Evolutionary conservation across 2,113 vertebrate species (phyloP).

Genomic region (Ammodytes marinus): DNA sequence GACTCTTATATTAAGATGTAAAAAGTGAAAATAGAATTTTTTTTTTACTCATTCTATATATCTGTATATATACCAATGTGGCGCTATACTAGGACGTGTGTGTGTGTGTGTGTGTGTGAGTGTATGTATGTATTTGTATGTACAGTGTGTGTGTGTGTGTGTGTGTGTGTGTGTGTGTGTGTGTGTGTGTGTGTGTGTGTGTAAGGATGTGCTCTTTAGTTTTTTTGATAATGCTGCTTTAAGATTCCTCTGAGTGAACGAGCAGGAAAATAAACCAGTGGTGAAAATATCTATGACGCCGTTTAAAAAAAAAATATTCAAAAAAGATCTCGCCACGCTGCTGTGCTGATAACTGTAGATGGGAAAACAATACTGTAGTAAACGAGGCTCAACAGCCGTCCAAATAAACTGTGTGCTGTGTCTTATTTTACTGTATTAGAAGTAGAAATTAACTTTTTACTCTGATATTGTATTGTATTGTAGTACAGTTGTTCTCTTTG

Average conservation of each 20-base stretch:
- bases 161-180: slow-evolving; percentile 74
- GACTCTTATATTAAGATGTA: slow-evolving; percentile 83
- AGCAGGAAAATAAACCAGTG: slow-evolving; percentile 76
- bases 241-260: slow-evolving; percentile 76
- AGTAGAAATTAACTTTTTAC: background rate
- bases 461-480: background rate
- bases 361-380: slow-evolving; percentile 80
- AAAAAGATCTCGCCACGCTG: slow-evolving; percentile 77
- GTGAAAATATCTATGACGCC: slow-evolving; percentile 77
- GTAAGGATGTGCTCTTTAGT: slow-evolving; percentile 73
- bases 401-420: slow-evolving; percentile 59
- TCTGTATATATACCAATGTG: slow-evolving; percentile 85
- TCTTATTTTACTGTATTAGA: slow-evolving; percentile 27
- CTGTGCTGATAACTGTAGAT: slow-evolving; percentile 85
- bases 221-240: slow-evolving; percentile 83
- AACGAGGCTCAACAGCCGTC: slow-evolving; percentile 76
- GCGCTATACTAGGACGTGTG: slow-evolving; percentile 71
- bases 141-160: slow-evolving; percentile 54
- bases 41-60: slow-evolving; percentile 84
- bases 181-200: slow-evolving; percentile 73
- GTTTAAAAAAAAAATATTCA: slow-evolving; percentile 73
- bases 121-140: slow-evolving; percentile 75
- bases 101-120: slow-evolving; percentile 73
- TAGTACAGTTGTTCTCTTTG: too few relatives aligned
- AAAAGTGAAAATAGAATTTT: slow-evolving; percentile 79